Percentiles rank a stretch among this genome's conserved stretches.
phyloP scores from a whole-genome alignment of 2,797 vertebrate genomes.

The Muscicapa comitata region DNA sequence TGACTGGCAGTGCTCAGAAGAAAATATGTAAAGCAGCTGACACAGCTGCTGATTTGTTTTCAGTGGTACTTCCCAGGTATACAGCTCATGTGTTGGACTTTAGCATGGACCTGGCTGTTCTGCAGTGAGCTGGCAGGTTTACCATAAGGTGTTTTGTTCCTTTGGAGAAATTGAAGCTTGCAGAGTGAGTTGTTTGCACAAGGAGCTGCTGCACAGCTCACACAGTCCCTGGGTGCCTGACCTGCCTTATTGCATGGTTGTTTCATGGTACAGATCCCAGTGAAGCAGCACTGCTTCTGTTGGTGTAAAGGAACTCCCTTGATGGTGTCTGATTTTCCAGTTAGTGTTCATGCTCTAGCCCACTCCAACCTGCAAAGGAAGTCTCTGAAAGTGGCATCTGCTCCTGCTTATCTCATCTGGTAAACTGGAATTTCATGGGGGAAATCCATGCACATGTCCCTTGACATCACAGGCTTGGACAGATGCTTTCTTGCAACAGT shows the following conservation, averaged over 20 bases:
- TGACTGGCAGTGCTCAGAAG: background rate
- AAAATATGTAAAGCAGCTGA: background rate
- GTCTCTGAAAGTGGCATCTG: background rate
- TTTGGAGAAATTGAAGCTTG: background rate
- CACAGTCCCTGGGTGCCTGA: background rate
- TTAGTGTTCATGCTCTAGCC: background rate
- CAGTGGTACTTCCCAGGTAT: background rate
- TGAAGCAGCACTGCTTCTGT: background rate
- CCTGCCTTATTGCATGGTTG: background rate
- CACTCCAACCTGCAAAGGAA: background rate
- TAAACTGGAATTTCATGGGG: background rate
- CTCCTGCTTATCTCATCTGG: background rate
- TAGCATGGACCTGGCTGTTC: background rate
- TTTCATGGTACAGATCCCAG: background rate
- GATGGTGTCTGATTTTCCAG: background rate
- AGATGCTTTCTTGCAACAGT: background rate
- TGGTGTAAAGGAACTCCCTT: background rate
- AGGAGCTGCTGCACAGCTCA: background rate
- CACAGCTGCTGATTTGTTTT: background rate
- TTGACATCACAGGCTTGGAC: background rate
- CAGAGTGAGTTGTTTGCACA: background rate
- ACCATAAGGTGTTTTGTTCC: background rate
- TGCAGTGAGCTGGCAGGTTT: conserved; percentile 5
- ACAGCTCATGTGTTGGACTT: conserved; percentile 28
- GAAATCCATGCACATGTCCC: background rate